Conservation (phyloP, 2,113 vertebrate genomes). For the Lamprologus callipterus region DNA sequence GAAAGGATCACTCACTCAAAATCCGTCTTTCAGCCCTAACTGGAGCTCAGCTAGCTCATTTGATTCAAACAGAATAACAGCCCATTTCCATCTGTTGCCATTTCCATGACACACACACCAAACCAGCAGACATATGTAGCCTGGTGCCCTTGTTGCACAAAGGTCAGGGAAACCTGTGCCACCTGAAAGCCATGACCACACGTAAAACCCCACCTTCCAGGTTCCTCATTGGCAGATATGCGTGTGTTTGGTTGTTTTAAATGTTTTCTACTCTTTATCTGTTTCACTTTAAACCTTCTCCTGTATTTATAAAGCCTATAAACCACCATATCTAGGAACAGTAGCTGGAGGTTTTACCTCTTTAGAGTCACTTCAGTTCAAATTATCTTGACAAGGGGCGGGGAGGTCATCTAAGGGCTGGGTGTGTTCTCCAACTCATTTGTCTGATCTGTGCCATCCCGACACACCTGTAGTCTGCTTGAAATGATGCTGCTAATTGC, state of each 20-base stretch:
- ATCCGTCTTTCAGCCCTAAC: background rate
- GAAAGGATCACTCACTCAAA: background rate
- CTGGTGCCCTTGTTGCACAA: background rate
- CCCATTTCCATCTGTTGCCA: background rate
- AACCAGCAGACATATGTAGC: background rate
- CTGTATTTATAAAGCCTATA: background rate
- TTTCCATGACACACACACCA: background rate
- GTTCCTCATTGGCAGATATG: background rate
- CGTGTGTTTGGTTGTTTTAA: background rate
- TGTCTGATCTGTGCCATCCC: background rate
- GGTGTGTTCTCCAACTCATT: background rate
- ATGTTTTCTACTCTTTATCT: background rate
- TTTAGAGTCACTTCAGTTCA: background rate
- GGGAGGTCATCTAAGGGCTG: background rate
- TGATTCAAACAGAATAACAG: background rate
- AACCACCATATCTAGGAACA: background rate
- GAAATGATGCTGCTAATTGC: background rate
- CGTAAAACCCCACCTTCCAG: background rate
- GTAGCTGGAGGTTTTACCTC: background rate
- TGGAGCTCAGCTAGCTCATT: background rate
- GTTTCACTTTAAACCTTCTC: background rate
- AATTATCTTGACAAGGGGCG: background rate
- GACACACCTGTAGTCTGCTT: background rate
- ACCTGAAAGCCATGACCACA: background rate
- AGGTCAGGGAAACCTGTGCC: background rate